Evolutionary conservation across 2,797 vertebrate species (phyloP).

Genomic region (Artibeus jamaicensis): DNA sequence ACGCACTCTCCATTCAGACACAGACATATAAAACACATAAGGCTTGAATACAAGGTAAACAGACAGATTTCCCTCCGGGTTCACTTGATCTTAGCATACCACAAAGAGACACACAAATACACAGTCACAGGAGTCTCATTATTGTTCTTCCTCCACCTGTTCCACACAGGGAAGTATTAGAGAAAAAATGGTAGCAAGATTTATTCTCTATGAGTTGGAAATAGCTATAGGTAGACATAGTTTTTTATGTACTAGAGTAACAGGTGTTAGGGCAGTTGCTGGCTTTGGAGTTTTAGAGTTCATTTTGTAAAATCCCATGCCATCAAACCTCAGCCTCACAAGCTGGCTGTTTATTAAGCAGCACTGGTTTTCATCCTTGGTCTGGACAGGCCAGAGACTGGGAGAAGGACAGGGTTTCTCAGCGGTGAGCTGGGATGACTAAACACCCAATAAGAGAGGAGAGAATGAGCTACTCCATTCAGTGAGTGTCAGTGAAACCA

Average conservation of each 20-base stretch:
- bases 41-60: not conserved
- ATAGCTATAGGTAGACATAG: not conserved
- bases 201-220: not conserved
- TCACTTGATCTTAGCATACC: not conserved
- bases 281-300: constrained; percentile 22
- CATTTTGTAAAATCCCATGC: constrained; percentile 22
- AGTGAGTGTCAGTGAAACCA: not conserved
- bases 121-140: not conserved
- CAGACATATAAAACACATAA: not conserved
- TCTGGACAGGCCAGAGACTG: not conserved
- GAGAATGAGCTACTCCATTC: not conserved
- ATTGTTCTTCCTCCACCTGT: not conserved
- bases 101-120: not conserved
- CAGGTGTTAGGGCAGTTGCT: not conserved
- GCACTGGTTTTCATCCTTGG: not conserved
- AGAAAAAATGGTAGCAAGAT: not conserved
- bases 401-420: not conserved
- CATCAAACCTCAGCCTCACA: constrained; percentile 12
- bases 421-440: not conserved
- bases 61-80: not conserved
- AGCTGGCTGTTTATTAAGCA: not conserved
- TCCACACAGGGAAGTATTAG: not conserved
- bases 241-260: constrained; percentile 23
- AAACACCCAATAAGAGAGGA: not conserved
- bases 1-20: not conserved